Evolutionary conservation across 2,113 vertebrate species (phyloP).

Genomic region (Bettongia penicillata): DNA sequence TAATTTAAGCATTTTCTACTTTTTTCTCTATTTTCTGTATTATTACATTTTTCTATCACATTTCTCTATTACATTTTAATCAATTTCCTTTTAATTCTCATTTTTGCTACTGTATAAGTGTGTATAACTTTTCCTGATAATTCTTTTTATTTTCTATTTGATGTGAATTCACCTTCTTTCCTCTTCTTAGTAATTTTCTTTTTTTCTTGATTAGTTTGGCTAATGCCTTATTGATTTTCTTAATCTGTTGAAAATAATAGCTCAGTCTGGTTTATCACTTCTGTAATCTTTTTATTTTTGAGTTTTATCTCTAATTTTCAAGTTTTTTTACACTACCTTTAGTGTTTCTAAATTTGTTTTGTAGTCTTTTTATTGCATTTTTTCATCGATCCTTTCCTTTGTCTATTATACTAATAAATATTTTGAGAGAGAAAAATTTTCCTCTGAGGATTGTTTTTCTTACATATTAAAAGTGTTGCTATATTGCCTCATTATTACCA

Average conservation of each 20-base stretch:
- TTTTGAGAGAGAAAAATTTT: neutral
- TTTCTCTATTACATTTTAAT: neutral
- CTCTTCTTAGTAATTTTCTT: neutral
- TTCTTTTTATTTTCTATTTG: neutral
- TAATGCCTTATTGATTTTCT: neutral
- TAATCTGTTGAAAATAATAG: neutral
- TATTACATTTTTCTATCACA: no score
- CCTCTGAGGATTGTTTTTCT: neutral
- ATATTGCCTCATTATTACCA: neutral
- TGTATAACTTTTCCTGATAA: neutral
- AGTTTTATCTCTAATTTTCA: neutral
- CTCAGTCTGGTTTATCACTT: neutral
- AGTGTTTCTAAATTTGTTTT: neutral
- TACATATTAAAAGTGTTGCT: neutral
- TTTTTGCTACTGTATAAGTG: neutral
- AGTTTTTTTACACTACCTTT: neutral
- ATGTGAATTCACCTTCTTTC: neutral
- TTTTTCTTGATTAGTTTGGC: neutral
- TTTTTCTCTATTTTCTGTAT: neutral
- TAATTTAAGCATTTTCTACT: neutral
- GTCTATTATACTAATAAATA: neutral
- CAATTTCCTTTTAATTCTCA: neutral
- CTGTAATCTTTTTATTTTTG: neutral
- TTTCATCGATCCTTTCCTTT: neutral
- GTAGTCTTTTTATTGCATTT: neutral